Conservation (phyloP, 64 coral and sea anemone genomes). For the Exaiptasia diaphana region DNA sequence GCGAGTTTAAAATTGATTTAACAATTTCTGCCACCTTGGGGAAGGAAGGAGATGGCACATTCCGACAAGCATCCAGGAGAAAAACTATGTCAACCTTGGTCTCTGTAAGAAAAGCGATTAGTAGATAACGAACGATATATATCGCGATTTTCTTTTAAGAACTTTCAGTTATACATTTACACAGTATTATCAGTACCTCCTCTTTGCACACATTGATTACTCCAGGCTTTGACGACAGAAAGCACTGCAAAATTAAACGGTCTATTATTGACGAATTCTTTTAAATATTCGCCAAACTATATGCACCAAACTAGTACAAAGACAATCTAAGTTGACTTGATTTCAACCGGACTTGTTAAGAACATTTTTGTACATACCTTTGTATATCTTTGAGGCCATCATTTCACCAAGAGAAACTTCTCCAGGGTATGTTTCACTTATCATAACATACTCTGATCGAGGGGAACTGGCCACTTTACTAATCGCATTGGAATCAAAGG, state of each 20-base stretch:
- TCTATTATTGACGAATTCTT: too few species aligned
- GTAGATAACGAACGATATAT: too few species aligned
- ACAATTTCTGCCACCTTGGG: neutral
- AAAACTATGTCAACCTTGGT: slow-evolving; percentile 27
- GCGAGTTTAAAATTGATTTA: neutral
- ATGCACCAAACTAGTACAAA: too few species aligned
- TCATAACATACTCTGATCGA: slow-evolving; percentile 19
- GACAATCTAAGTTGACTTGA: too few species aligned
- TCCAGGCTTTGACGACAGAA: neutral
- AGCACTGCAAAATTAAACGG: neutral
- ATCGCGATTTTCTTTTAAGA: too few species aligned
- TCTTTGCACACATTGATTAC: neutral
- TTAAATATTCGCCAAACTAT: too few species aligned
- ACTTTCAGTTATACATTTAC: too few species aligned
- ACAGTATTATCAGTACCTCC: too few species aligned
- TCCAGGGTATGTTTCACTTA: slow-evolving; percentile 23
- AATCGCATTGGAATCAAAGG: slow-evolving; percentile 19
- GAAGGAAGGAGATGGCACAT: neutral
- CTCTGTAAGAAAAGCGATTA: neutral
- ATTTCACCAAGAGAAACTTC: slow-evolving; percentile 14
- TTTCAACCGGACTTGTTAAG: too few species aligned
- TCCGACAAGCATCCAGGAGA: slow-evolving; percentile 7
- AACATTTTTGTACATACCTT: too few species aligned
- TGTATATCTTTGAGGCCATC: slow-evolving; percentile 59
- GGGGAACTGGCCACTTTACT: slow-evolving; percentile 13